Evolutionary conservation across 2,888 invertebrate genomes (phyloP).

Genomic region (Helobdella robusta): DNA sequence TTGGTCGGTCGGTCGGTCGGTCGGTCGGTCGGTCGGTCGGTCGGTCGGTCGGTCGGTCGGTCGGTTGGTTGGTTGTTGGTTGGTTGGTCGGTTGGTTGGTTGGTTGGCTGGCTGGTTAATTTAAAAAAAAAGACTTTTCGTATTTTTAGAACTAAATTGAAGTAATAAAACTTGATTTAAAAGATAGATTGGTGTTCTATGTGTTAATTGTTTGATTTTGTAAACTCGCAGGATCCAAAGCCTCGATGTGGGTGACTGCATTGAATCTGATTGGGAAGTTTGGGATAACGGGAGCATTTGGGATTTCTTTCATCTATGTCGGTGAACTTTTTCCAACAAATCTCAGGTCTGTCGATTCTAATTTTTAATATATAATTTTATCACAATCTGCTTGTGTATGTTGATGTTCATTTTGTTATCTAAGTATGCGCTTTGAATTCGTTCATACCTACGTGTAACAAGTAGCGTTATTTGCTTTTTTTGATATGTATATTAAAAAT

Average conservation of each 20-base stretch:
- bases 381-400: neutral
- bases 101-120: no score
- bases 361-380: neutral
- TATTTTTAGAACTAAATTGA: neutral
- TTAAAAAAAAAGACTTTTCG: neutral
- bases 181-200: neutral
- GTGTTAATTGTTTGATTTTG: neutral
- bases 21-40: neutral
- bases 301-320: constrained; percentile 43
- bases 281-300: constrained; percentile 45
- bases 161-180: no score
- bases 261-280: constrained; percentile 41
- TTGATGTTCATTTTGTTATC: neutral
- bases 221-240: neutral
- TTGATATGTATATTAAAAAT: neutral
- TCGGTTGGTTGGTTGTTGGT: no score
- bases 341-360: constrained; percentile 38
- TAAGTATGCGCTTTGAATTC: neutral
- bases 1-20: no score
- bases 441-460: neutral
- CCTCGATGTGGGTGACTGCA: neutral
- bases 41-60: no score
- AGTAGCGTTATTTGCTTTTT: neutral
- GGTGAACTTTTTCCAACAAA: constrained; percentile 46
- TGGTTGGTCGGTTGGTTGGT: no score